Percentiles rank a stretch among this genome's conserved stretches.
Conservation (phyloP, 2,113 vertebrate species). For the Cathartes aura region DNA sequence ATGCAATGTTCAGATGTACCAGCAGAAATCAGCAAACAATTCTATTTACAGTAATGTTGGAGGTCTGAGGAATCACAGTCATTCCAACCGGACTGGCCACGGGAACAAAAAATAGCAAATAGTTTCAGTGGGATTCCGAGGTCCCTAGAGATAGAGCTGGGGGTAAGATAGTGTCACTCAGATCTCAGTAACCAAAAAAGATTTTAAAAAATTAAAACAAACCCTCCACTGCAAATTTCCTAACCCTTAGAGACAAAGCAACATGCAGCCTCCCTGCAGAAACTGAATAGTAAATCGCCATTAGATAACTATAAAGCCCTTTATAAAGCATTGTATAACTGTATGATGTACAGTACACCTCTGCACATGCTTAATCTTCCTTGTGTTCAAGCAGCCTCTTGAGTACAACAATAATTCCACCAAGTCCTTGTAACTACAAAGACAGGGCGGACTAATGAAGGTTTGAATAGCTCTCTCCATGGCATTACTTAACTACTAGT, state of each 20-base stretch:
- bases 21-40: neutral
- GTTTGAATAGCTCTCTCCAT: neutral
- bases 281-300: neutral
- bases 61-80: neutral
- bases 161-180: neutral
- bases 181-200: neutral
- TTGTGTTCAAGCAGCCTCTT: neutral
- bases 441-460: neutral
- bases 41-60: neutral
- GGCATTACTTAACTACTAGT: neutral
- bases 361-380: neutral
- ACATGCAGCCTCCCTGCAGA: neutral
- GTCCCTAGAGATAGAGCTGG: neutral
- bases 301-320: neutral
- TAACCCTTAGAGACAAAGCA: neutral
- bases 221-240: neutral
- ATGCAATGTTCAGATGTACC: neutral
- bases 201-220: neutral
- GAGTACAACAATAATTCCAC: neutral
- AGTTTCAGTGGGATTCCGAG: neutral
- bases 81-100: neutral
- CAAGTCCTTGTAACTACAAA: neutral
- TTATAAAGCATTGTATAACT: neutral
- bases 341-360: accelerated
- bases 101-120: neutral